Evolutionary conservation across 2,888 invertebrate genomes (phyloP), one percentile per base, ranked within the genome.

Genomic region (Malthinus seriepunctatus): DNA sequence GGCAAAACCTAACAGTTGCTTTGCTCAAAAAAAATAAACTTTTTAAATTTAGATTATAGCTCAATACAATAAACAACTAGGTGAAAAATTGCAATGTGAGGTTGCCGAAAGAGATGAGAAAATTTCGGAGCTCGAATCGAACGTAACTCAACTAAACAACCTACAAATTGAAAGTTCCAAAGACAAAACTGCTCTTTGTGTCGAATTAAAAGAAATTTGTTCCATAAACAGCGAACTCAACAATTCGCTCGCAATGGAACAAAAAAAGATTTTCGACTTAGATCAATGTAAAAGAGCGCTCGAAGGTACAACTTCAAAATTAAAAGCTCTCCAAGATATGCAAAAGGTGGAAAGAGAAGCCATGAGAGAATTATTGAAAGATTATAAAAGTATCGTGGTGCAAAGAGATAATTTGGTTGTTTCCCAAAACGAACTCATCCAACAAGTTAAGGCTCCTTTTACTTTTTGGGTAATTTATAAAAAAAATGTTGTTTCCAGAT

Each of bases 1-100:
- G n/a, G n/a, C n/a, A n/a, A n/a, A n/a, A n/a, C n/a, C n/a, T n/a
- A 23, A 23, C 23, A 5, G 23, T 5, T 5, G 5, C 23, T 23
- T 23, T 23, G 23, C 5, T 23, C 5, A 2, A 23, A 23, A 23
- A 23, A 23, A 23, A 23, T 10, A n/a, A 6, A 37, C 11, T 39
- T 23, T 52, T 51, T 50, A 7, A 57, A 56, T 23, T n/a, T 35
- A 78, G 76, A 62, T 76, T 46, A 72, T 77, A 45, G 77, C 72
- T 2, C 76, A 77, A 61, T 78, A 72, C 68, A 79, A 76, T 60
- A 76, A 76, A 63, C 69, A 76, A 63, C 37, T 77, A 23, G 75
- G 75, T 7, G 73, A 76, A 48, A 73, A 74, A 59, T 60, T 77
- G 7, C 74, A 76, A 65, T 53, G 60, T 10, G 76, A 75, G 64